phyloP scores from a whole-genome alignment of 2,797 vertebrate genomes.

The Urophycis tenuis region DNA sequence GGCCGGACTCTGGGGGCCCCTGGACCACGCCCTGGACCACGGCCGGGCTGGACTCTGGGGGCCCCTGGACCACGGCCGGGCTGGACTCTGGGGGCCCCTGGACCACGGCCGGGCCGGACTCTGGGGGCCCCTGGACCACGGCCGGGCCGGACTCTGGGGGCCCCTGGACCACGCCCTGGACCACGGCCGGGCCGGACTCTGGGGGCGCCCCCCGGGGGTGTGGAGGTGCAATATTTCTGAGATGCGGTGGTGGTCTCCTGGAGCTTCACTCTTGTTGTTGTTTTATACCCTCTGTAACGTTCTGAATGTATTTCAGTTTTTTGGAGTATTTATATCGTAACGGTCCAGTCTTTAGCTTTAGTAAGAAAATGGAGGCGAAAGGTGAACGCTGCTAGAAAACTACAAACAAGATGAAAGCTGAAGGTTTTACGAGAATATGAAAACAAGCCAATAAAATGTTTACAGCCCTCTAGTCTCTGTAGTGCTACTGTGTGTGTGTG shows the following conservation, averaged over 20 bases:
- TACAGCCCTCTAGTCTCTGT: constrained; percentile 72
- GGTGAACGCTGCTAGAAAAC: constrained; percentile 76
- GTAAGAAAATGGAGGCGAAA: constrained; percentile 80
- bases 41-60: too few relatives aligned
- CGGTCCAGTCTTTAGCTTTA: constrained; percentile 81
- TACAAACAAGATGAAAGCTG: constrained; percentile 69
- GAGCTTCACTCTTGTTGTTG: constrained; percentile 70
- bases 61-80: too few relatives aligned
- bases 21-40: too few relatives aligned
- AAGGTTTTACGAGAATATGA: constrained; percentile 72
- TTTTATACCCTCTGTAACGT: constrained; percentile 83
- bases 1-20: too few relatives aligned
- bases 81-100: too few relatives aligned
- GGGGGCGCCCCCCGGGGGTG: constrained; percentile 26
- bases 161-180: too few relatives aligned
- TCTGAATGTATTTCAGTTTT: constrained; percentile 96
- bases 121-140: too few relatives aligned
- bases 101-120: too few relatives aligned
- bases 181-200: too few relatives aligned
- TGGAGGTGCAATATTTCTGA: constrained; percentile 78
- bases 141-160: too few relatives aligned
- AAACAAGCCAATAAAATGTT: constrained; percentile 85
- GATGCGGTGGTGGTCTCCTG: constrained; percentile 27
- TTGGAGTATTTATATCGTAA: constrained; percentile 90
- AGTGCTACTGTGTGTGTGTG: too few relatives aligned